A percentile compares a stretch with the other conserved stretches of the same genome.
These are phyloP conservation scores for Macrophya alboannulata DNA, from an alignment of 2,888 invertebrate species.

Conservation along the genomic window DNA sequence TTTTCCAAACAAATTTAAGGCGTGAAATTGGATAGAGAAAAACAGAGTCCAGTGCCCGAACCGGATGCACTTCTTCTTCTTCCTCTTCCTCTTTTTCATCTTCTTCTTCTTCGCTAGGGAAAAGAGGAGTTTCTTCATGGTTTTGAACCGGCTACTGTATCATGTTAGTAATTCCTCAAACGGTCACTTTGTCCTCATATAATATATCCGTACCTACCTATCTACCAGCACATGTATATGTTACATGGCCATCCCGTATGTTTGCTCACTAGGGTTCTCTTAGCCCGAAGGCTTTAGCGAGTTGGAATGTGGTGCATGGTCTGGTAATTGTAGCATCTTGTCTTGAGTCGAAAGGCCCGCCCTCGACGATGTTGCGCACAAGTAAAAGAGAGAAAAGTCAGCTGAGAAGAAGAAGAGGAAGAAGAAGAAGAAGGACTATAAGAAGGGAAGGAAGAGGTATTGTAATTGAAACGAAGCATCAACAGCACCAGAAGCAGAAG, in stretches of 20 bases:
- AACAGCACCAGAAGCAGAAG: neutral
- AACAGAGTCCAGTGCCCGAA: neutral
- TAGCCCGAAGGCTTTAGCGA: conserved; percentile 19
- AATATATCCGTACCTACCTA: conserved; percentile 9
- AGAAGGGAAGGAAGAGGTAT: neutral
- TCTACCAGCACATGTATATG: neutral
- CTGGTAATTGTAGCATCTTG: conserved; percentile 28
- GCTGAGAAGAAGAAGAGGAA: neutral
- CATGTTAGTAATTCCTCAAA: conserved; percentile 30
- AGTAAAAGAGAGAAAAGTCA: neutral
- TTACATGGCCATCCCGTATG: neutral
- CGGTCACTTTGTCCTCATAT: conserved; percentile 25
- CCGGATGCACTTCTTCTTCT: neutral
- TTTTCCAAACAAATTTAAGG: neutral
- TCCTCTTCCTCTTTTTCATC: no score
- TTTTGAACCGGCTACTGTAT: conserved; percentile 4
- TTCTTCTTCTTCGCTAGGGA: neutral
- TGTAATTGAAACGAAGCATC: conserved; percentile 31
- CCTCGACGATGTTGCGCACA: neutral
- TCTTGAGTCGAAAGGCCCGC: conserved; percentile 7
- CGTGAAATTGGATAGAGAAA: neutral
- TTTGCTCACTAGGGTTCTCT: conserved; percentile 16
- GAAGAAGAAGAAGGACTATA: neutral
- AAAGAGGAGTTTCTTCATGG: neutral
- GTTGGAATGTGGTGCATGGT: conserved; percentile 30